Evolutionary conservation across 2,113 vertebrate genomes (phyloP), one percentile per base, ranked within the genome.

Genomic region (Microtus ochrogaster): DNA sequence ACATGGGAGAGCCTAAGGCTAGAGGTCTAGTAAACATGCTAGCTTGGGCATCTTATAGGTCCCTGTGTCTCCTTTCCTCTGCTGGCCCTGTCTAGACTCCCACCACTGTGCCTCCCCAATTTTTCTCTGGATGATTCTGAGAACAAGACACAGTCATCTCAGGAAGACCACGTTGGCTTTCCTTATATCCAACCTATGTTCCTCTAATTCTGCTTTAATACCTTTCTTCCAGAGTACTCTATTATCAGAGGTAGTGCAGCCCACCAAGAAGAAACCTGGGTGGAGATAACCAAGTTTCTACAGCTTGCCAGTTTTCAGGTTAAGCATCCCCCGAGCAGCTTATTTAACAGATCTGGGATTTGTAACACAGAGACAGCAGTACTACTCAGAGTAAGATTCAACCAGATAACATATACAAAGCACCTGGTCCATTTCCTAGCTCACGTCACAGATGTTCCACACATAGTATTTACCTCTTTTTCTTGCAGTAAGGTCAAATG

Each of bases 361-460:
- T 36, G 52, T 66, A 94, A 95, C 95, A 61, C 16, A 76, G 28
- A 12, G 68, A 85, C 73, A 66, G 73, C 10, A 94, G 17, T 36
- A 91, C 22, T 74, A 78, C 21, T 74, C 16, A 89, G 13, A 93
- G 13, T 82, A 83, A 95, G 52, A 11, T 81, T 79, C 68, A 73
- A 7, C 66, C 65, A 91, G 24, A 85, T 65, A 89, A 89, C n/a
- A 49, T 28, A 91, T 33, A n/a, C 36, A 73, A 44, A 95, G 47
- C 44, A 58, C 4, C 16, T 14, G 55, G 12, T 93, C 95, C 82
- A 86, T 65, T 94, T 94, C 58, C 88, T 96, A 90, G 39, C 19
- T 81, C 49, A 85, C 8, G 86, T 24, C 92, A 73, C 16, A 92
- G 28, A 66, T 94, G 52, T 16, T 49, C 14, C 68, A 90, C 30